Evolutionary conservation across 1,140 invertebrate genomes (phyloP), one percentile per base, ranked within the genome.

Genomic region (Drosophila punjabiensis): DNA sequence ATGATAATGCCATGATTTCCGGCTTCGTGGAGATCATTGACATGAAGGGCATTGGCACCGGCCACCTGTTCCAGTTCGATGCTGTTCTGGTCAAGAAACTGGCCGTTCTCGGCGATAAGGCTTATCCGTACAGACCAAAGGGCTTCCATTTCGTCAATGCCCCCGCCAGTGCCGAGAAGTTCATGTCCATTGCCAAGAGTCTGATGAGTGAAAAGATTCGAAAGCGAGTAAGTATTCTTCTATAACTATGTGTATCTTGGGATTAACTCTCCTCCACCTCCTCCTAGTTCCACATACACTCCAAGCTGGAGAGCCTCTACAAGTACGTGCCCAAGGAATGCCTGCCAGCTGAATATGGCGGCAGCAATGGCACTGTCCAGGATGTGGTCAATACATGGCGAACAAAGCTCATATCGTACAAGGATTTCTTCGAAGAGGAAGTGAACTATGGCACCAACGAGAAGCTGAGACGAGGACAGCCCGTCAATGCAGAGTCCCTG

Each of bases 341-440:
- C 41, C 78, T 95, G 28, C 95, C 95, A 1, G 80, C 85, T 32
- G 95, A 95, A 76, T 95, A 95, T 69, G 95, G 95, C 16, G 95
- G 95, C 13, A 93, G 94, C 33, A 94, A 94, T 74, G 93, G 94
- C 24, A 81, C 92, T 16, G 58, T 95, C 24, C 91, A 70, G 70
- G 93, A 94, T 80, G 92, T 93, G 60, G 63, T 93, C 94, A 94
- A 94, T 55, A 90, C 94, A 35, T 95, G 95, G 95, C 94, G 94
- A 65, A 93, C 93, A 11, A 95, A 95, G 87, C 76, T 95, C 6
- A 80, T 93, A 35, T 89, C 85, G 32, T 93, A 94, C 58, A 91
- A 93, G 5, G 86, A 94, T 1, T 95, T 93, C 91, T 94, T 95
- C 63, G 81, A 94, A 24, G 93, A 95, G 76, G 94, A 96, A 80